Conservation (phyloP, 1,140 invertebrate species). For the Drosophila ironensis region DNA sequence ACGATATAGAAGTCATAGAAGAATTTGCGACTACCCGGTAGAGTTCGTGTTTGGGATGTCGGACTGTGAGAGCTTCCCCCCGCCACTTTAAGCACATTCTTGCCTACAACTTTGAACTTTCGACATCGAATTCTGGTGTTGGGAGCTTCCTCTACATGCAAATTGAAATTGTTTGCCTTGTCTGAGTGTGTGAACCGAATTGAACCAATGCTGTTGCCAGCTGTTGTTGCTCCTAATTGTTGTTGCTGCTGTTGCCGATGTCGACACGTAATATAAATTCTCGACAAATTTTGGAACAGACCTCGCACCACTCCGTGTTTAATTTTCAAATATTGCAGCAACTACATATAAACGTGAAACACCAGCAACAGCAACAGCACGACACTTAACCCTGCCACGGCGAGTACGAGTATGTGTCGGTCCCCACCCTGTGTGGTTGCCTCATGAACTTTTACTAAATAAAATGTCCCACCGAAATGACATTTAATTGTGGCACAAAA, state of each 20-base stretch:
- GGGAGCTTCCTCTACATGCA: constrained; percentile 67
- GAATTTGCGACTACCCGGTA: no score
- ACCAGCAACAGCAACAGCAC: constrained; percentile 47
- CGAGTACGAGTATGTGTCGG: no score
- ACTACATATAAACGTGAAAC: constrained; percentile 70
- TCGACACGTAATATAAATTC: constrained; percentile 77
- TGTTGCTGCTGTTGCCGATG: constrained; percentile 27
- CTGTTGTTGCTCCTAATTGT: constrained; percentile 42
- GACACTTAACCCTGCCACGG: constrained; percentile 30
- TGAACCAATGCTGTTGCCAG: constrained; percentile 51
- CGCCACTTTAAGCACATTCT: not conserved
- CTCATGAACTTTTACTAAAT: constrained; percentile 63
- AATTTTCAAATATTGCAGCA: constrained; percentile 72
- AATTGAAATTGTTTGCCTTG: constrained; percentile 78
- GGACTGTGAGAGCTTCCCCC: not conserved
- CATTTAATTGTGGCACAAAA: constrained; percentile 62
- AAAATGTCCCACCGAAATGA: constrained; percentile 69
- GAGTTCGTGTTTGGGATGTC: not conserved
- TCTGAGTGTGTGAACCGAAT: constrained; percentile 59
- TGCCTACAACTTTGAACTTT: constrained; percentile 40
- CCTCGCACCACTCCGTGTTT: constrained; percentile 33
- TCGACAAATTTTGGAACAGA: constrained; percentile 62
- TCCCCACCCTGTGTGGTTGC: constrained; percentile 26
- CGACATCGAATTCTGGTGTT: constrained; percentile 31
- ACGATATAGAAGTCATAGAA: no score